These are phyloP conservation scores for Eristalis intricaria DNA, from an alignment of 2,888 invertebrate genomes.

Conservation along the genomic window DNA sequence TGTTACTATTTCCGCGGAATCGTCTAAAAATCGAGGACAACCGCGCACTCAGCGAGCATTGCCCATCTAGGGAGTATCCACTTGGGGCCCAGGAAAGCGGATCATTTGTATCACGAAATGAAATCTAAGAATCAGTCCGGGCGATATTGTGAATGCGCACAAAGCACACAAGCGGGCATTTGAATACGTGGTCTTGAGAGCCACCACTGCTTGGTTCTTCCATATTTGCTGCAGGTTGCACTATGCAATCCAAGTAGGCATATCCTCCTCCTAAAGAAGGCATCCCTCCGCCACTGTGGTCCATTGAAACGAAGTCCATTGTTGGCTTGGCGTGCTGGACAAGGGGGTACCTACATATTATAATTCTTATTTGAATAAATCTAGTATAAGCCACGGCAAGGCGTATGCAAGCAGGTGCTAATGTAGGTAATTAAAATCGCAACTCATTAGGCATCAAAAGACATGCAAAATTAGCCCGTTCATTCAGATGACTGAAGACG, in stretches of 20 bases:
- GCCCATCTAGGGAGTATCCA: conserved; percentile 59
- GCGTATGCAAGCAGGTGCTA: conserved; percentile 24
- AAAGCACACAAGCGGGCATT: conserved; percentile 28
- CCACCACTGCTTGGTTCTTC: conserved; percentile 34
- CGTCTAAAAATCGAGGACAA: conserved; percentile 52
- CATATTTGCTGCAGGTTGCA: conserved; percentile 57
- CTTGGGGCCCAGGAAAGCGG: conserved; percentile 54
- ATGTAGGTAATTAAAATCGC: conserved; percentile 49
- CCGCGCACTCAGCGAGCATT: conserved; percentile 43
- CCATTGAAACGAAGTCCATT: conserved; percentile 53
- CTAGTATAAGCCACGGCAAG: background rate
- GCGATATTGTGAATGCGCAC: conserved; percentile 37
- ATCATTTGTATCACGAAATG: conserved; percentile 71
- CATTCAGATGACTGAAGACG: conserved; percentile 9
- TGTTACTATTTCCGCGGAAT: conserved; percentile 38
- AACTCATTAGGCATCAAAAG: conserved; percentile 56
- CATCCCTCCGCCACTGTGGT: conserved; percentile 21
- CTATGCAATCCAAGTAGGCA: conserved; percentile 14
- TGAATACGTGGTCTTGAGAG: conserved; percentile 58
- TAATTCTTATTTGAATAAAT: background rate
- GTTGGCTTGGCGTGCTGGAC: conserved; percentile 3
- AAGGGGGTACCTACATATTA: background rate
- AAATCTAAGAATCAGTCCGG: conserved; percentile 67
- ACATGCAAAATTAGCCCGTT: conserved; percentile 37
- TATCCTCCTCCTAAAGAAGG: conserved; percentile 19